Evolutionary conservation across 2,797 vertebrate genomes (phyloP).

Genomic region (Thaleichthys pacificus): DNA sequence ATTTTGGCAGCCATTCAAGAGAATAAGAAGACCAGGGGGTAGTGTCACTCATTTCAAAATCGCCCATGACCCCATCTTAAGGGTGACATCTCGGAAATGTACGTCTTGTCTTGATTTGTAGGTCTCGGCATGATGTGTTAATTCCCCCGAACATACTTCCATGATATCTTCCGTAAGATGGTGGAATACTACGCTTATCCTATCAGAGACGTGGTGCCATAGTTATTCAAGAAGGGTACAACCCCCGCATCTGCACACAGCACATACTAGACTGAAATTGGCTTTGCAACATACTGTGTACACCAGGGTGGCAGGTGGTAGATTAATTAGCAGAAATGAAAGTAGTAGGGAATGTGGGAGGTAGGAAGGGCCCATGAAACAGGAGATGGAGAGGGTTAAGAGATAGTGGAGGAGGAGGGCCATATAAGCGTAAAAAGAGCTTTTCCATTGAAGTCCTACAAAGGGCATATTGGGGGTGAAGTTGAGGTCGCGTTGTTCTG

Average conservation of each 20-base stretch:
- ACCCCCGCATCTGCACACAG: not conserved
- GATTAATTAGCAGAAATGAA: slow-evolving; percentile 39
- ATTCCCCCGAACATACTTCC: too few species aligned
- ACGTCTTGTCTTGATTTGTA: not conserved
- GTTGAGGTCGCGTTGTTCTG: slow-evolving; percentile 64
- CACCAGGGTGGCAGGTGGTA: slow-evolving; percentile 31
- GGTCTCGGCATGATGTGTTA: too few species aligned
- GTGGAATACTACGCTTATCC: too few species aligned
- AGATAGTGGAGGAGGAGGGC: slow-evolving; percentile 7
- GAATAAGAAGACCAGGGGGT: slow-evolving; percentile 15
- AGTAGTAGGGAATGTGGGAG: slow-evolving; percentile 24
- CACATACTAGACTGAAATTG: not conserved
- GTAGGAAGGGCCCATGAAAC: slow-evolving; percentile 1
- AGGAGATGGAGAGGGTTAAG: slow-evolving; percentile 1
- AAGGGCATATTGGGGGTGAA: slow-evolving; percentile 68
- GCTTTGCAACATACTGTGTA: not conserved
- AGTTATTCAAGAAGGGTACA: too few species aligned
- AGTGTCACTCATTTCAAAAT: slow-evolving; percentile 4
- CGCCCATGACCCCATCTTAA: not conserved
- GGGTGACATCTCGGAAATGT: not conserved
- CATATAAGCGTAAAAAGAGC: slow-evolving; percentile 21
- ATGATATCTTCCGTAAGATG: too few species aligned
- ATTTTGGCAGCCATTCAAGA: slow-evolving; percentile 29
- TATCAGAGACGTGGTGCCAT: too few species aligned
- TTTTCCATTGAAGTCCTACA: slow-evolving; percentile 41